Evolutionary conservation across 2,797 vertebrate genomes (phyloP).

Genomic region (Trachurus trachurus): DNA sequence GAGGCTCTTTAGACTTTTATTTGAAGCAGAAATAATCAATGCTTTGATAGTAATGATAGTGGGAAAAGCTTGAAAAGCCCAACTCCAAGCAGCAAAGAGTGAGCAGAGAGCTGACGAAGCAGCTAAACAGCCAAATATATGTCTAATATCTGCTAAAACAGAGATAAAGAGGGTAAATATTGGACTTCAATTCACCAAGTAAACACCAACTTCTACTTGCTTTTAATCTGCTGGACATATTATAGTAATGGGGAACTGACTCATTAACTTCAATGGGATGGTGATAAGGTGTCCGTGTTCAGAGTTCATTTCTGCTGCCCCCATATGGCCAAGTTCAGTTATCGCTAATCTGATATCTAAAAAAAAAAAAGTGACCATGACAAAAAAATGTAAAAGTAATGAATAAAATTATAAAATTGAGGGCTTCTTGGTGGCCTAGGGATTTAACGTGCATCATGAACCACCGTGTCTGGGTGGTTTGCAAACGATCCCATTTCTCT

Average conservation of each 20-base stretch:
- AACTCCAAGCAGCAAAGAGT: neutral
- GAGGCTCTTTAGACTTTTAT: neutral
- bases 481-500: neutral
- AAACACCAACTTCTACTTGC: neutral
- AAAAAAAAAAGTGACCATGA: neutral
- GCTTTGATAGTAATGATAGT: neutral
- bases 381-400: neutral
- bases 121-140: neutral
- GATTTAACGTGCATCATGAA: neutral
- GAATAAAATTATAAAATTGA: neutral
- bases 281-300: neutral
- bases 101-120: neutral
- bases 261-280: too few relatives aligned
- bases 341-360: neutral
- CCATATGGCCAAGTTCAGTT: constrained; percentile 4
- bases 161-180: too few relatives aligned
- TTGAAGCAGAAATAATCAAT: neutral
- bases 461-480: neutral
- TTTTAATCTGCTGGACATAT: neutral
- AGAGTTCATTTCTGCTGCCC: constrained; percentile 9
- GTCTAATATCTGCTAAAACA: neutral
- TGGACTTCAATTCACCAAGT: neutral
- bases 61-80: neutral
- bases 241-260: neutral
- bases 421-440: neutral